phyloP scores from a whole-genome alignment of 2,113 vertebrate species.

The Mormyrus iriodes region DNA sequence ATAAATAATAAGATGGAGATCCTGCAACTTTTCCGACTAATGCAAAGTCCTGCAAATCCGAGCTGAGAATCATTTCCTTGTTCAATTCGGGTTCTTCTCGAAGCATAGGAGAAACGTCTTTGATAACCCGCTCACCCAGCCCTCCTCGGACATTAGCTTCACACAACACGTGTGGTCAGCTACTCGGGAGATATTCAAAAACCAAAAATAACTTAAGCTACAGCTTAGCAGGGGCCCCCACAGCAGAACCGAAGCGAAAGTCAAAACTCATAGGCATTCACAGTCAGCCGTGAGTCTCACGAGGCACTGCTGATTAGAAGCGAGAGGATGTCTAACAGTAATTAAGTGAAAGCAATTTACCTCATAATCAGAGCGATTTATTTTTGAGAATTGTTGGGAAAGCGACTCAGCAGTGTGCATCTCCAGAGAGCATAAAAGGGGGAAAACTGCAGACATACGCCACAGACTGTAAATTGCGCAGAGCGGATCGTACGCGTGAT shows the following conservation, averaged over 20 bases:
- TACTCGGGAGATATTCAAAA: neutral
- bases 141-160: neutral
- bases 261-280: neutral
- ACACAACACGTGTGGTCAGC: neutral
- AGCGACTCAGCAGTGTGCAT: neutral
- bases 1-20: neutral
- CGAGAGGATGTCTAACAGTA: neutral
- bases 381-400: neutral
- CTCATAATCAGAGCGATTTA: neutral
- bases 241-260: neutral
- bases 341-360: conserved; percentile 9
- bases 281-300: neutral
- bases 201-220: neutral
- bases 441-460: neutral
- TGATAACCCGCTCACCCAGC: neutral
- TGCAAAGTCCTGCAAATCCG: neutral
- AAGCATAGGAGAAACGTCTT: neutral
- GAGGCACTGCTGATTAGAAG: neutral
- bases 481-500: neutral
- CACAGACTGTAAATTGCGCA: neutral
- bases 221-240: neutral
- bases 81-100: neutral
- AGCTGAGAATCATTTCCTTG: neutral
- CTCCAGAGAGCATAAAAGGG: neutral
- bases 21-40: neutral